Conservation (phyloP, 2,888 invertebrate species). For the Flexamia atlantica region DNA sequence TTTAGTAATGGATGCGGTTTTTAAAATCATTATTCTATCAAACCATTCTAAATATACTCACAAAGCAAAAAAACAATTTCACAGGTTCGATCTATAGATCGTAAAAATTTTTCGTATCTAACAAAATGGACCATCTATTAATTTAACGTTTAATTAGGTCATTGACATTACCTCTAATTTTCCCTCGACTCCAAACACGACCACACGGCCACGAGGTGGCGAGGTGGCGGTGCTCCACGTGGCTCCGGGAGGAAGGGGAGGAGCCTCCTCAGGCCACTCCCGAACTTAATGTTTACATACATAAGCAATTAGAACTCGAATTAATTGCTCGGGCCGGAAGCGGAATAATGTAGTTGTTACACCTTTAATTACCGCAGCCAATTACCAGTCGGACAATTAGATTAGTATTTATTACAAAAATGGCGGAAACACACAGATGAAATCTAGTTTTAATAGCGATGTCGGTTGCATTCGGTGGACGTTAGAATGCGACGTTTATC, state of each 20-base stretch:
- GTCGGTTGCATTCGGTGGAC: constrained; percentile 39
- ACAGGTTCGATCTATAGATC: too few relatives aligned
- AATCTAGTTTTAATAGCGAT: constrained; percentile 52
- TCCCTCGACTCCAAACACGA: neutral
- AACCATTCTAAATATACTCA: too few relatives aligned
- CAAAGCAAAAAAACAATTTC: too few relatives aligned
- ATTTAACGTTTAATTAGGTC: too few relatives aligned
- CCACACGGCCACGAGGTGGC: neutral
- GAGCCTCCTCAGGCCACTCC: constrained; percentile 10
- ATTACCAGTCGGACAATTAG: constrained; percentile 48
- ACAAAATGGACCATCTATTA: too few relatives aligned
- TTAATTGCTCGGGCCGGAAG: constrained; percentile 30
- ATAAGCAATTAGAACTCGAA: constrained; percentile 48
- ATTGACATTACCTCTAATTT: too few relatives aligned
- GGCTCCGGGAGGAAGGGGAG: neutral
- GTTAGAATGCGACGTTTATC: constrained; percentile 37
- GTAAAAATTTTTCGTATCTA: too few relatives aligned
- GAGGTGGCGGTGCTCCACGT: neutral
- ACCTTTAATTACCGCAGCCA: constrained; percentile 53
- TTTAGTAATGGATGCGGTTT: too few relatives aligned
- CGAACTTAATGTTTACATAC: constrained; percentile 49
- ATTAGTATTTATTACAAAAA: constrained; percentile 58
- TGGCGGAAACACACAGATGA: constrained; percentile 52
- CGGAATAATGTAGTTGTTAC: constrained; percentile 53
- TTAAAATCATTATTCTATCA: too few relatives aligned